Base-by-base conservation (phyloP, 1,140 invertebrate species). In the Limonius californicus region DNA sequence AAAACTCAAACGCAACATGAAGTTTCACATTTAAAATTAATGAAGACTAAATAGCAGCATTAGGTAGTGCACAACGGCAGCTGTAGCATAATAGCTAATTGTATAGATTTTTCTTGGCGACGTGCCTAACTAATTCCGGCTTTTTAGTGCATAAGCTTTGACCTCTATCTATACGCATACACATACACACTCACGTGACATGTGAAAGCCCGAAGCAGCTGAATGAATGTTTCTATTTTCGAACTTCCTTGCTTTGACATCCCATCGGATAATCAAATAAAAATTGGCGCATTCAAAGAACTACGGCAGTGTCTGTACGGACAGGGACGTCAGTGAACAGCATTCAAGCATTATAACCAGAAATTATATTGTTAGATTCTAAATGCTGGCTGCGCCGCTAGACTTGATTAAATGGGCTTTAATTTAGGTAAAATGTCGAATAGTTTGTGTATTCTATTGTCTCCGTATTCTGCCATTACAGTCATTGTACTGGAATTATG, bases 361-460 rank as follows among this genome's bases (percentile, higher is more conserved):
- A 21, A 50, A 50, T 50, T 50, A 50, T 50, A 19, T 50, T 50
- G 4, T 50, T 50, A 18, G 19, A 50, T 11, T 50, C 14, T 50
- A 12, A 50, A 50, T 50, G 45, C 19, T 50, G 8, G 20, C 15
- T 50, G 16, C 19, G 45, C 45, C 45, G n/a, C 15, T 50, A 19
- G 45, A 50, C 45, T 50, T 50, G n/a, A 50, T 50, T 16, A 50
- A 50, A 16, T 50, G 16, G 45, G 16, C 45, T 50, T 50, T 50
- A 50, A 50, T 50, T 50, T 50, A 50, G 14, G 16, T 50, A 16
- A 19, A 50, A 50, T 18, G 45, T 50, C 9, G 45, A 50, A 50
- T 50, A 50, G 45, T 50, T 50, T 50, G 16, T 50, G 16, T 50
- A 21, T 50, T 50, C 15, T 50, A 50, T 50, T 50, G 16, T 19